Conservation (phyloP, 2,113 vertebrate species). For the Tragulus kanchil region DNA sequence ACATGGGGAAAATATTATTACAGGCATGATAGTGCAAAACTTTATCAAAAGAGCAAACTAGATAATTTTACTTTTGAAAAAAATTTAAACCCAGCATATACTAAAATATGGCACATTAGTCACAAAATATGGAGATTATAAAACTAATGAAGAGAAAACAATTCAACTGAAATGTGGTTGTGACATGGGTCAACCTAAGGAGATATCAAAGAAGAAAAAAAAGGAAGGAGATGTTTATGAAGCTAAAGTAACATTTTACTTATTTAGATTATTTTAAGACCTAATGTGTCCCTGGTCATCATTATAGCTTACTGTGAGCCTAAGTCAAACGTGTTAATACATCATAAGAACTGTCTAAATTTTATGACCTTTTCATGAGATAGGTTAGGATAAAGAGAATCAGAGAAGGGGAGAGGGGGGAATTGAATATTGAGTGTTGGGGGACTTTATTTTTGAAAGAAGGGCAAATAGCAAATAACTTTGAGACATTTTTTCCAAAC, state of each 20-base stretch:
- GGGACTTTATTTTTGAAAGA: neutral
- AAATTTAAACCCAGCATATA: constrained; percentile 23
- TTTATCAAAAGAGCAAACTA: constrained; percentile 51
- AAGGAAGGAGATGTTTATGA: neutral
- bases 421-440: neutral
- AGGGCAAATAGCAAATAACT: neutral
- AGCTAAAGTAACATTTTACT: constrained; percentile 44
- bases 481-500: neutral
- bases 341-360: neutral
- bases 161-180: neutral
- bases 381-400: neutral
- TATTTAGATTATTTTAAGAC: constrained; percentile 51
- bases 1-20: constrained; percentile 60
- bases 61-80: constrained; percentile 7
- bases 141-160: constrained; percentile 61
- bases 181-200: neutral
- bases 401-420: neutral
- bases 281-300: neutral
- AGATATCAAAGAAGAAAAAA: neutral
- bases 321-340: neutral
- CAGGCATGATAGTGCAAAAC: constrained; percentile 55
- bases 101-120: neutral
- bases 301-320: neutral
- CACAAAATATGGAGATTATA: constrained; percentile 25
- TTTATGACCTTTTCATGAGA: neutral